phyloP scores from a whole-genome alignment of 2,113 vertebrate genomes.

The Serinus canaria region DNA sequence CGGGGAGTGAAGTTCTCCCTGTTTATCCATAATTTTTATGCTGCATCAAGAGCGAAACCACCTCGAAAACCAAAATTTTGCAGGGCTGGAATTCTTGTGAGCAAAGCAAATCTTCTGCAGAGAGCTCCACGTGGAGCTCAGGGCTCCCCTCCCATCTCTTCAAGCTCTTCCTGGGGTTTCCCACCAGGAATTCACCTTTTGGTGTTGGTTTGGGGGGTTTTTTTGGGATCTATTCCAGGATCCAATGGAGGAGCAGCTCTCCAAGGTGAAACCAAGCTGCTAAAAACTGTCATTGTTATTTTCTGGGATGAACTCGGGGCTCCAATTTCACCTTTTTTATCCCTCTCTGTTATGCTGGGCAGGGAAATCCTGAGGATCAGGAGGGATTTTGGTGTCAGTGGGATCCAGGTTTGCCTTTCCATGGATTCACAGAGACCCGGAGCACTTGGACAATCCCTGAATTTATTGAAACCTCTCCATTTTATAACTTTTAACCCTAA shows the following conservation, averaged over 20 bases:
- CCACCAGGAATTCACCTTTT: not conserved
- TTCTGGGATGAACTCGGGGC: not conserved
- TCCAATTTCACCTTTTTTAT: not conserved
- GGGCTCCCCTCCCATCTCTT: not conserved
- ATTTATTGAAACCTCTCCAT: not conserved
- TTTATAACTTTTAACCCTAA: not conserved
- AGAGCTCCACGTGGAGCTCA: not conserved
- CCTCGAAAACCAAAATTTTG: not conserved
- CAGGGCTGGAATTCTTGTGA: not conserved
- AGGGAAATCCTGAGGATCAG: accelerated
- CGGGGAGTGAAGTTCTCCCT: not conserved
- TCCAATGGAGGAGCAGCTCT: not conserved
- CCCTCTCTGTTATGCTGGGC: not conserved
- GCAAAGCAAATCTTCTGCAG: not conserved
- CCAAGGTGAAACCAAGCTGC: accelerated
- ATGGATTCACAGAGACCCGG: no score
- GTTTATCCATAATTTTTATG: not conserved
- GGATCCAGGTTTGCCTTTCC: not conserved
- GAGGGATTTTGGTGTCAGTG: not conserved
- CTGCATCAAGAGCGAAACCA: not conserved
- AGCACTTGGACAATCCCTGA: not conserved
- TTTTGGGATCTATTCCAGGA: accelerated
- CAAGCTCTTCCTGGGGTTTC: not conserved
- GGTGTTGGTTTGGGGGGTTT: not conserved
- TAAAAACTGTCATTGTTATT: accelerated